Conservation (phyloP, 2,113 vertebrate genomes). For the Dasyprocta punctata region DNA sequence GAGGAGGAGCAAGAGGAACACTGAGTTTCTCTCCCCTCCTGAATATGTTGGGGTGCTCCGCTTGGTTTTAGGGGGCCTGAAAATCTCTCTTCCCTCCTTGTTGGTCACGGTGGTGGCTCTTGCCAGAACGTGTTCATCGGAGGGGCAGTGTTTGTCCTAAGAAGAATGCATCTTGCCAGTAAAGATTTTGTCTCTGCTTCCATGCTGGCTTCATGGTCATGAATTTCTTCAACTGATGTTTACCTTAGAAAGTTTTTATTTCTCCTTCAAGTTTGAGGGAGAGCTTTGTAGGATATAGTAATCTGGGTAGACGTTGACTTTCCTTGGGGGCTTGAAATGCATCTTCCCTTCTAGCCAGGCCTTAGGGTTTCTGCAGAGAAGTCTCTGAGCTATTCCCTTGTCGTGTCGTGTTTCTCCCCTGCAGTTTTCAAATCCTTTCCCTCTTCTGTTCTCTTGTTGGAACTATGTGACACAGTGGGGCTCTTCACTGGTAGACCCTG, state of each 20-base stretch:
- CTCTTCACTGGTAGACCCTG: not conserved
- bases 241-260: not conserved
- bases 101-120: not conserved
- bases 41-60: rapidly evolving
- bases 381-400: not conserved
- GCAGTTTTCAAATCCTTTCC: not conserved
- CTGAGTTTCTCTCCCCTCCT: rapidly evolving
- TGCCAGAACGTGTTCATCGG: rapidly evolving
- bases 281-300: not conserved
- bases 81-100: not conserved
- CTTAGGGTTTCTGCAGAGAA: not conserved
- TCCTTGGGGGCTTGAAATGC: not conserved
- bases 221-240: not conserved
- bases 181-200: not conserved
- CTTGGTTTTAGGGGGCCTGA: not conserved
- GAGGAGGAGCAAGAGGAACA: rapidly evolving
- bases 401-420: not conserved
- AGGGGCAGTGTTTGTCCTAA: rapidly evolving
- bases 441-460: not conserved
- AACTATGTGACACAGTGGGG: not conserved
- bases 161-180: rapidly evolving
- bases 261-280: not conserved
- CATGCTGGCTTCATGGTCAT: not conserved
- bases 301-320: not conserved
- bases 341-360: not conserved